Conservation (phyloP, 2,113 vertebrate genomes). For the Leptodactylus fuscus region DNA sequence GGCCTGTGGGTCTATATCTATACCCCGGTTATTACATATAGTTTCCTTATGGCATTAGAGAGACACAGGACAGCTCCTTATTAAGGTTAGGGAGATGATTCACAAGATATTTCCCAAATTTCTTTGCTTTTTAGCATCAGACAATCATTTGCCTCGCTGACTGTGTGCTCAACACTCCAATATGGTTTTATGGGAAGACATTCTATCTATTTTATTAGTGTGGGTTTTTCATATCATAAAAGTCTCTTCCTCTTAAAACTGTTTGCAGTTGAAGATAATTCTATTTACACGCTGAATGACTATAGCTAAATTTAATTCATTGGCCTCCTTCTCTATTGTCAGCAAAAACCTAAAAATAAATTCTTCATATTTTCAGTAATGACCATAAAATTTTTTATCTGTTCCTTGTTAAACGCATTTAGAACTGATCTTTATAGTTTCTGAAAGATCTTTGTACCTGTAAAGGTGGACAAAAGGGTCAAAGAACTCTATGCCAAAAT, state of each 20-base stretch:
- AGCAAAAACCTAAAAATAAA: background rate
- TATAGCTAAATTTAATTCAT: conserved; percentile 7
- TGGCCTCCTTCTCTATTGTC: background rate
- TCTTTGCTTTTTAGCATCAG: background rate
- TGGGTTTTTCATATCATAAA: background rate
- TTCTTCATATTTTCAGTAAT: background rate
- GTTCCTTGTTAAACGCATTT: background rate
- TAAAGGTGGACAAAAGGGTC: background rate
- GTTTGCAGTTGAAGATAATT: conserved; percentile 25
- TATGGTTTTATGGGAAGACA: background rate
- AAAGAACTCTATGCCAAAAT: background rate
- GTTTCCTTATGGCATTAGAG: too few species aligned
- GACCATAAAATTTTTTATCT: background rate
- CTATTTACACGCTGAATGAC: background rate
- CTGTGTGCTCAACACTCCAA: background rate
- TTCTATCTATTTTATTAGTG: conserved; percentile 22
- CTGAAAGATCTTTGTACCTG: background rate
- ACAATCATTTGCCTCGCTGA: background rate
- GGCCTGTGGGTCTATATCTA: too few species aligned
- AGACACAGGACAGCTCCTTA: background rate
- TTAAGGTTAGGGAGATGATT: background rate
- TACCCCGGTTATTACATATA: too few species aligned
- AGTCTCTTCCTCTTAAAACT: background rate
- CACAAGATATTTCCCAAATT: background rate
- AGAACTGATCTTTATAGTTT: background rate